phyloP scores from a whole-genome alignment of 2,888 invertebrate genomes.

The Terebella lapidaria region DNA sequence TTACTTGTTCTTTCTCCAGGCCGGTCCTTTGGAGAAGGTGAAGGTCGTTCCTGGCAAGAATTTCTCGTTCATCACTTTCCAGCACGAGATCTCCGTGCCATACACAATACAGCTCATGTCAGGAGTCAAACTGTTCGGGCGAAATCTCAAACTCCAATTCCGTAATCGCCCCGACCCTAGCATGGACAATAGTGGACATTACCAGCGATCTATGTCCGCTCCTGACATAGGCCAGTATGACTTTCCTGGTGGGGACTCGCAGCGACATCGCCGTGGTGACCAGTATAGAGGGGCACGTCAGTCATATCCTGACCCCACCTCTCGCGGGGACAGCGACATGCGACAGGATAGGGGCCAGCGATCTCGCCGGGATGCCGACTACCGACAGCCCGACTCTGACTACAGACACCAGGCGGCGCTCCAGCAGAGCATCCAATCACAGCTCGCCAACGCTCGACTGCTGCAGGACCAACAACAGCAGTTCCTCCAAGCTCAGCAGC shows the following conservation, averaged over 20 bases:
- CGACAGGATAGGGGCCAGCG: too few relatives aligned
- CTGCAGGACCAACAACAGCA: conserved; percentile 4
- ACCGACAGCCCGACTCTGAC: neutral
- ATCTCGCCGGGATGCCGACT: neutral
- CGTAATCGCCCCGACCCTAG: too few relatives aligned
- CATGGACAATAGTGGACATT: too few relatives aligned
- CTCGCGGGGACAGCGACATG: too few relatives aligned
- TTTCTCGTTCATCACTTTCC: conserved; percentile 75
- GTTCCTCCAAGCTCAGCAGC: conserved; percentile 4
- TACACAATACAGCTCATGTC: conserved; percentile 68
- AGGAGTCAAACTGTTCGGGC: conserved; percentile 66
- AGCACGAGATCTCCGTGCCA: conserved; percentile 69
- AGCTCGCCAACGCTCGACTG: neutral
- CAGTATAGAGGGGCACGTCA: too few relatives aligned
- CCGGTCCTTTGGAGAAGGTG: conserved; percentile 74
- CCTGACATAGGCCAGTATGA: neutral
- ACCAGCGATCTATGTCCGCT: neutral
- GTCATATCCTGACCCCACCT: too few relatives aligned
- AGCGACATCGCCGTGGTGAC: too few relatives aligned
- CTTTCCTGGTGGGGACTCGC: neutral
- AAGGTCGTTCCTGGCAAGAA: conserved; percentile 64
- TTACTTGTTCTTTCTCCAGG: too few relatives aligned
- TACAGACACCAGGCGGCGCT: too few relatives aligned
- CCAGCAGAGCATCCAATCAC: neutral
- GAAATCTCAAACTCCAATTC: conserved; percentile 25